Percentiles rank a stretch among this genome's conserved stretches.
Evolutionary conservation across 2,113 vertebrate genomes (phyloP).

Genomic region (Apaloderma vittatum): DNA sequence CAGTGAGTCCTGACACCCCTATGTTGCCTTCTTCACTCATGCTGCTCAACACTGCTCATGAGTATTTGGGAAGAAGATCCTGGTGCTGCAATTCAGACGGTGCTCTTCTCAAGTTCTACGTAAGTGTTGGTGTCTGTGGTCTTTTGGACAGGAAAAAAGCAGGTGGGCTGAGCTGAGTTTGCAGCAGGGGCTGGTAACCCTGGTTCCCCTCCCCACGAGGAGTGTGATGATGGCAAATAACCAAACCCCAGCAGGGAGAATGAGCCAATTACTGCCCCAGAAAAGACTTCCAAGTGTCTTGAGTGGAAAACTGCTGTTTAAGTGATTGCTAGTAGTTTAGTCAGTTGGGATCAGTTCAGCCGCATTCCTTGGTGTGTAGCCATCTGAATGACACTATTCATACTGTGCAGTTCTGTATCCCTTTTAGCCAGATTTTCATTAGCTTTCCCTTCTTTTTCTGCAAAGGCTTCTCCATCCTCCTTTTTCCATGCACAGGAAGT

Average conservation of each 20-base stretch:
- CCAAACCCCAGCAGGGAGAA: not conserved
- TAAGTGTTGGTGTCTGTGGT: constrained; percentile 71
- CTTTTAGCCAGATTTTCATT: not conserved
- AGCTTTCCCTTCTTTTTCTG: not conserved
- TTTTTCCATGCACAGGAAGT: not conserved
- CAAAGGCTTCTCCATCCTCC: not conserved
- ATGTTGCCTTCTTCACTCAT: constrained; percentile 95
- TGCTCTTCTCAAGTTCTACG: constrained; percentile 93
- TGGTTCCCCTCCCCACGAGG: too few species aligned
- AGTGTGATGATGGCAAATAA: not conserved
- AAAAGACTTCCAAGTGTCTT: not conserved
- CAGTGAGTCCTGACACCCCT: constrained; percentile 81
- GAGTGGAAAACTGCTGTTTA: not conserved
- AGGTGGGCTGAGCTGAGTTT: not conserved
- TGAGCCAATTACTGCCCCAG: not conserved
- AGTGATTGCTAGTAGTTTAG: not conserved
- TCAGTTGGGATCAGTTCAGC: not conserved
- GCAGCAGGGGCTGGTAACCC: not conserved
- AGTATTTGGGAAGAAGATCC: constrained; percentile 93
- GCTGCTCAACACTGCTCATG: constrained; percentile 95
- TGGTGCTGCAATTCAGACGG: constrained; percentile 96
- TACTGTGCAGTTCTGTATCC: not conserved
- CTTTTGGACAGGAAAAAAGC: not conserved
- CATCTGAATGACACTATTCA: not conserved
- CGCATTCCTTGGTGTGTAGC: not conserved